Evolutionary conservation across 1,140 invertebrate genomes (phyloP), one percentile per base, ranked within the genome.

Genomic region (Brachystomella parvula): DNA sequence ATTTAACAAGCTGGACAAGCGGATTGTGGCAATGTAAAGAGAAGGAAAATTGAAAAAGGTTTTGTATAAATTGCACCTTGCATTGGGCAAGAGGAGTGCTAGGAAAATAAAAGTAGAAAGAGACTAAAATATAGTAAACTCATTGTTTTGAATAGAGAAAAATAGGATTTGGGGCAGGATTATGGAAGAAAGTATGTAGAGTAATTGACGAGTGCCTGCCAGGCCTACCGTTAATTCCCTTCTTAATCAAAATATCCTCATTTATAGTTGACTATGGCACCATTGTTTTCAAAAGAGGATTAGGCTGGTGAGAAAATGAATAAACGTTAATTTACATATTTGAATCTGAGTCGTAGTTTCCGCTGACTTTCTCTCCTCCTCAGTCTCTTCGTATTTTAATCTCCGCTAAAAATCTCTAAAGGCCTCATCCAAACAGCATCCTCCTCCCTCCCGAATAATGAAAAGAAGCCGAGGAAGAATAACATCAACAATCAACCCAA

Each of bases 261-360:
- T 44, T 44, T 44, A 44, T 12, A 44, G 12, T 53, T 53, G 49
- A 24, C 24, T 53, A 53, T 53, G 24, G 49, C 21, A 6, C 49
- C 49, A 19, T 53, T 53, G 49, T 53, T 53, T 53, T 39, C 35
- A 53, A 53, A 26, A 53, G 49, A 26, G 24, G 49, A 53, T 53
- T 53, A 53, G 9, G 49, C 3, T 6, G 49, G 49, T 17, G 49
- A 53, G 49, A 53, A 15, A 17, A 12, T 17, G 24, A 24, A 12
- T 24, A n/a, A 44, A n/a, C 39, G 12, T 53, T 53, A 53, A 53
- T 53, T 53, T 53, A 53, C 49, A 53, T 53, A 53, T 53, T 53
- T 53, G 49, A 53, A 53, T 53, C 24, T 9, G 49, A 53, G 9
- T 17, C 12, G 6, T 24, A 17, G 49, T 53, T 24, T 6, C 49